A percentile compares a stretch with the other conserved stretches of the same genome.
phyloP scores from a whole-genome alignment of 2,113 vertebrate genomes.

The Cyanoderma ruficeps region DNA sequence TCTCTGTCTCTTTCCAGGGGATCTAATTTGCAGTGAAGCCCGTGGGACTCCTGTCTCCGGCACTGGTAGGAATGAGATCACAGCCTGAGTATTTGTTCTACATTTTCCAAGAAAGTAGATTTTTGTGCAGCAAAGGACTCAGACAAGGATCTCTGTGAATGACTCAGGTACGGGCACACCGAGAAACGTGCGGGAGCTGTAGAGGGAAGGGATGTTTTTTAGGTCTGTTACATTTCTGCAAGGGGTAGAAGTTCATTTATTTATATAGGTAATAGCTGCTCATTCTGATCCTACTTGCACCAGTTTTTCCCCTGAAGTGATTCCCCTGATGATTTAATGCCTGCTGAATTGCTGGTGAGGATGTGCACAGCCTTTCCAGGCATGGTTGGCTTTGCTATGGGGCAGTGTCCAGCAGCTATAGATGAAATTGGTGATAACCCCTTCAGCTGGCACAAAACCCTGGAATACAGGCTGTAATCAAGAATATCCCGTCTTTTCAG shows the following conservation, averaged over 20 bases:
- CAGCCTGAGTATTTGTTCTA: background rate
- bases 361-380: background rate
- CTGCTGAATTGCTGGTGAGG: background rate
- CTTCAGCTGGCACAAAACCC: background rate
- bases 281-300: background rate
- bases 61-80: conserved; percentile 44
- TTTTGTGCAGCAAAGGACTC: conserved; percentile 3
- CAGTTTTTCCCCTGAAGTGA: background rate
- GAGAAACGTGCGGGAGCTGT: background rate
- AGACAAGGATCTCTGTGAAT: background rate
- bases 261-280: background rate
- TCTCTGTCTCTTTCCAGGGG: conserved; percentile 32
- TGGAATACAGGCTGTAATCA: background rate
- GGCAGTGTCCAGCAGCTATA: background rate
- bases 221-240: background rate
- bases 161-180: background rate
- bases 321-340: background rate
- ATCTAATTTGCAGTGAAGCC: conserved; percentile 57
- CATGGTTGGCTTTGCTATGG: accelerated
- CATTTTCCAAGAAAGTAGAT: conserved; percentile 24
- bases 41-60: conserved; percentile 19
- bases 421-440: background rate
- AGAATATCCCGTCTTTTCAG: background rate
- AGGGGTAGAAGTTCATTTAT: background rate
- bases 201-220: background rate